These are phyloP conservation scores for Drosophila bipectinata DNA, from an alignment of 1,140 invertebrate species.

Conservation along the genomic window DNA sequence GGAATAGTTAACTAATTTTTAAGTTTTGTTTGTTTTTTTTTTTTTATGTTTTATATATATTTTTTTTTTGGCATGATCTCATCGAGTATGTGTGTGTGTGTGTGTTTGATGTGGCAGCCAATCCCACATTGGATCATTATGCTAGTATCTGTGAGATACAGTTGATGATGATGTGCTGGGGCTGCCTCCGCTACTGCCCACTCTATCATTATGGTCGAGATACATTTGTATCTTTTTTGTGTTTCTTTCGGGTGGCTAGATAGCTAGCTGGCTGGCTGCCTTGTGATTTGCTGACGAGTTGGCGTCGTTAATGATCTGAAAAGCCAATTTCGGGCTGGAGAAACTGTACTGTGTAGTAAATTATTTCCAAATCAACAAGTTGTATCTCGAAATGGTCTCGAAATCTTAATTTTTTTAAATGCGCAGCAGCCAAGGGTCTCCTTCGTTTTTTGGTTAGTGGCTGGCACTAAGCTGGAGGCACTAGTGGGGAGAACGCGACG, in stretches of 20 bases:
- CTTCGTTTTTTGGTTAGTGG: slow-evolving; percentile 7
- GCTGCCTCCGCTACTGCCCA: slow-evolving; percentile 28
- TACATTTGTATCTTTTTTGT: slow-evolving; percentile 40
- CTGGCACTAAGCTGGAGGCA: slow-evolving; percentile 28
- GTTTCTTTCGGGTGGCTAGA: slow-evolving; percentile 10
- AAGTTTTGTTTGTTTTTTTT: slow-evolving; percentile 17
- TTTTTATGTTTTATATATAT: slow-evolving; percentile 1
- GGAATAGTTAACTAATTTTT: slow-evolving; percentile 51
- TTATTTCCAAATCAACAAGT: slow-evolving; percentile 29
- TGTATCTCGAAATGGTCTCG: slow-evolving; percentile 9
- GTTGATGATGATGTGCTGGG: slow-evolving; percentile 40
- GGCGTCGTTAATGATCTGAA: slow-evolving; percentile 47
- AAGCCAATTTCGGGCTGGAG: slow-evolving; percentile 15
- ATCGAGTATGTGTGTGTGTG: slow-evolving; percentile 19
- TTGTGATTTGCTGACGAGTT: slow-evolving; percentile 33
- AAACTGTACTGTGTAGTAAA: slow-evolving; percentile 12
- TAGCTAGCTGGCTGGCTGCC: background rate
- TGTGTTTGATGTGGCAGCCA: slow-evolving; percentile 41
- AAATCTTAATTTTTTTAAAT: slow-evolving; percentile 19
- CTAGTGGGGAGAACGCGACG: slow-evolving; percentile 14
- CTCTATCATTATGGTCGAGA: slow-evolving; percentile 43
- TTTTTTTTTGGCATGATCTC: slow-evolving; percentile 55
- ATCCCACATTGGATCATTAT: slow-evolving; percentile 48
- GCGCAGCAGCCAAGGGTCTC: slow-evolving; percentile 12
- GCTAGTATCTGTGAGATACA: slow-evolving; percentile 50